phyloP scores from a whole-genome alignment of 2,888 invertebrate species.

The Formica aserva region DNA sequence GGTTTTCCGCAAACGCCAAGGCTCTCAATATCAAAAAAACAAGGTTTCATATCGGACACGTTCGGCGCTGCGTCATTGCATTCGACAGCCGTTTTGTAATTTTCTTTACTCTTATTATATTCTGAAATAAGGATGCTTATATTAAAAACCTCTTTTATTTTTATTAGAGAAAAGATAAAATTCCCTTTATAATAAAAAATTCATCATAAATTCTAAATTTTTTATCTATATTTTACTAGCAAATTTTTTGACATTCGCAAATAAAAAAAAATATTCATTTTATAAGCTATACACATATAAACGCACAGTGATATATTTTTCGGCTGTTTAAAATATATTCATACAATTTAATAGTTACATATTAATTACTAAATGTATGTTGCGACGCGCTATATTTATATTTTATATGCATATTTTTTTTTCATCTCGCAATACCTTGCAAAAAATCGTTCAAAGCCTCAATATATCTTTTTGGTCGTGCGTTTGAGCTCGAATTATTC shows the following conservation, averaged over 20 bases:
- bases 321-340: not conserved
- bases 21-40: slow-evolving; percentile 76
- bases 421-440: slow-evolving; percentile 66
- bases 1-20: slow-evolving; percentile 76
- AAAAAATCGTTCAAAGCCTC: slow-evolving; percentile 72
- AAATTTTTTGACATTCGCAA: not conserved
- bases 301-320: not conserved
- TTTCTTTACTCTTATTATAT: slow-evolving; percentile 68
- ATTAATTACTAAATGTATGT: not conserved
- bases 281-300: not conserved
- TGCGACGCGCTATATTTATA: not conserved
- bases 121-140: slow-evolving; percentile 61
- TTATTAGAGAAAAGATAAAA: not conserved
- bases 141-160: not conserved
- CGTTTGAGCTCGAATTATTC: slow-evolving; percentile 59
- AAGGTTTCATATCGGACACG: slow-evolving; percentile 67
- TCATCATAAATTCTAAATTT: not conserved
- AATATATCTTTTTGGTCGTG: slow-evolving; percentile 70
- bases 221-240: not conserved
- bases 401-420: not conserved
- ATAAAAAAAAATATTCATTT: not conserved
- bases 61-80: slow-evolving; percentile 61
- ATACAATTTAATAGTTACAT: not conserved
- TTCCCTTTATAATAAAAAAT: not conserved
- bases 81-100: slow-evolving; percentile 64